These are phyloP conservation scores for Athripsodes cinereus DNA, from an alignment of 2,888 invertebrate species.

Conservation along the genomic window DNA sequence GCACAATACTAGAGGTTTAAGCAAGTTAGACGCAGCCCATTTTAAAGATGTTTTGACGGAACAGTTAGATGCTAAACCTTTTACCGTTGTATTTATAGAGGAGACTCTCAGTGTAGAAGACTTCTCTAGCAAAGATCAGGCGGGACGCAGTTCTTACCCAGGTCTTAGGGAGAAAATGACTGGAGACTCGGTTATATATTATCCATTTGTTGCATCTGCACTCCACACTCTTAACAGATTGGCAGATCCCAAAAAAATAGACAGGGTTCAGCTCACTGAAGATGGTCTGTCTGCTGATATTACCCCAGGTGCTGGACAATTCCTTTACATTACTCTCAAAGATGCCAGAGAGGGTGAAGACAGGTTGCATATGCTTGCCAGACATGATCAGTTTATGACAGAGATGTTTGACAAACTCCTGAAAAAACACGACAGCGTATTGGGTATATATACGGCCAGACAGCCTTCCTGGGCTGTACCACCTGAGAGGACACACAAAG, in stretches of 20 bases:
- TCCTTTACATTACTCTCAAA: conserved; percentile 52
- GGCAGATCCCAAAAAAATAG: conserved; percentile 38
- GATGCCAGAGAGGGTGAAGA: conserved; percentile 53
- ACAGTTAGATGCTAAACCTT: conserved; percentile 37
- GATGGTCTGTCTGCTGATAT: conserved; percentile 38
- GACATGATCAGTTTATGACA: conserved; percentile 57
- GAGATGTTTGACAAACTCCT: conserved; percentile 46
- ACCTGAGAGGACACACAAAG: neutral
- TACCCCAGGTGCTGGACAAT: conserved; percentile 40
- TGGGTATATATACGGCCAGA: conserved; percentile 54
- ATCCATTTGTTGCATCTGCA: conserved; percentile 58
- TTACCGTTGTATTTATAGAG: conserved; percentile 49
- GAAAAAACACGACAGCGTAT: conserved; percentile 41
- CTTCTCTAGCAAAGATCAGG: conserved; percentile 45
- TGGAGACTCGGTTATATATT: conserved; percentile 42
- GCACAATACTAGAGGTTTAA: conserved; percentile 36
- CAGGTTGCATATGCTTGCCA: conserved; percentile 48
- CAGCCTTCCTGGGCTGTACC: conserved; percentile 30
- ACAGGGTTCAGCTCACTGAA: conserved; percentile 40
- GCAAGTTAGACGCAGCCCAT: conserved; percentile 34
- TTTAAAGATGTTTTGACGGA: conserved; percentile 38
- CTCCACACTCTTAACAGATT: conserved; percentile 49
- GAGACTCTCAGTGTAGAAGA: conserved; percentile 55
- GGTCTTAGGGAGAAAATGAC: conserved; percentile 38
- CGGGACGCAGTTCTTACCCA: conserved; percentile 39